Evolutionary conservation across 2,888 invertebrate genomes (phyloP), one percentile per base, ranked within the genome.

Genomic region (Corythucha ciliata): DNA sequence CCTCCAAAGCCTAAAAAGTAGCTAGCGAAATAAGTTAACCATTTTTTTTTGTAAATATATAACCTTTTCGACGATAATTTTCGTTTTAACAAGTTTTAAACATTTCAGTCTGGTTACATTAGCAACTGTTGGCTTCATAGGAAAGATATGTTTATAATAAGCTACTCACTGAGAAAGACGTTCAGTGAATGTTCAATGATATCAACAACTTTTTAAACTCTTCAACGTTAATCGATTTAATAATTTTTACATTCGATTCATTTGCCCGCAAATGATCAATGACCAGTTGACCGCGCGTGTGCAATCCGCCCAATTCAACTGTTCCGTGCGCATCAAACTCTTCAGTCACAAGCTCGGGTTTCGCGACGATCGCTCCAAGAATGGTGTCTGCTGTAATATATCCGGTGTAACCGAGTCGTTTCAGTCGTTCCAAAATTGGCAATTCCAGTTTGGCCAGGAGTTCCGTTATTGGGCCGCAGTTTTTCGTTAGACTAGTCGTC

Each of bases 281-380:
- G 3, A 59, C 59, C 10, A 58, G 47, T 51, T 59, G 59, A 3
- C 59, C 59, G 27, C 59, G 34, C 6, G 59, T 59, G 29, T 54
- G 42, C 18, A 42, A 27, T 4, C 59, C 59, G 21, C 48, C 22
- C 26, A 56, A 27, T 24, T 56, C 56, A 34, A 56, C 53, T 4
- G 51, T 49, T 6, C 53, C 56, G 36, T 54, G 44, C 7, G 39
- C 12, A 16, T 47, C 29, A 12, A 12, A 20, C n/a, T 25, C 25
- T 7, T 51, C 39, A 45, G 37, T 29, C 4, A 54, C 32, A 12
- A 56, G 27, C 16, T 45, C 37, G n/a, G 48, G 40, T 20, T 52
- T 36, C 8, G 40, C 20, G 18, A 56, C 39, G 14, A 56, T 40
- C 16, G 46, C 54, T 21, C 54, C 56, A 5, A 54, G 34, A 6